Base-by-base conservation (phyloP, 2,113 vertebrate species). In the Mionectes macconnelli region DNA sequence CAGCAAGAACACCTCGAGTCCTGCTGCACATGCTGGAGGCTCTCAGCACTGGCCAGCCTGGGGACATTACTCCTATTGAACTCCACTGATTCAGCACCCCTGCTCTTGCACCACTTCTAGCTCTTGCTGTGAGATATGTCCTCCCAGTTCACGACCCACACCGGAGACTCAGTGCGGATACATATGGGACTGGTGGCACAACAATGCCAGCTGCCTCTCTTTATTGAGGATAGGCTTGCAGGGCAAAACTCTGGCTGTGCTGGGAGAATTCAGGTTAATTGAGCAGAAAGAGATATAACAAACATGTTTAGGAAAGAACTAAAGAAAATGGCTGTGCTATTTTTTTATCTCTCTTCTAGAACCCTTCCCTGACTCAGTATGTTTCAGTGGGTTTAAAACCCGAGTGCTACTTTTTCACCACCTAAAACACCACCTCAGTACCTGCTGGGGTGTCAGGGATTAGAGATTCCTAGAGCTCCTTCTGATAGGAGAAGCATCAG, bases 381-480 rank as follows among this genome's bases (percentile, higher is more conserved):
- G 8, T 62, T 91, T 75, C 45, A 66, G 47, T 53, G 60, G 22
- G 50, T 93, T 93, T 87, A 84, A 87, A 89, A 91, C n/a, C 23
- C 40, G 66, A 10, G 5, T 57, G n/a, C 84, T 93, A 25, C 18
- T 20, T 70, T 69, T 69, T 66, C 69, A 56, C 14, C 15, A n/a
- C 25, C 39, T 27, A 19, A 47, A 85, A 31, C 39, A 69, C 21
- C 49, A 80, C 57, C 62, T 88, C 5, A 1, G 7, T 33, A 24
- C 28, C 23, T 90, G 62, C 73, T 72, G 35, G 20, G 13, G 15
- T 28, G 23, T 11, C n/a, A 76, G 55, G 45, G 35, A 53, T 69
- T 25, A 17, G 40, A 89, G 19, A 39, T 94, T 49, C 33, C 49
- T 6, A 17, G 50, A 89, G 16, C 49, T 96, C 53, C 27, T 60